phyloP scores from a whole-genome alignment of 2,113 vertebrate species.

The Bubalus kerabau region DNA sequence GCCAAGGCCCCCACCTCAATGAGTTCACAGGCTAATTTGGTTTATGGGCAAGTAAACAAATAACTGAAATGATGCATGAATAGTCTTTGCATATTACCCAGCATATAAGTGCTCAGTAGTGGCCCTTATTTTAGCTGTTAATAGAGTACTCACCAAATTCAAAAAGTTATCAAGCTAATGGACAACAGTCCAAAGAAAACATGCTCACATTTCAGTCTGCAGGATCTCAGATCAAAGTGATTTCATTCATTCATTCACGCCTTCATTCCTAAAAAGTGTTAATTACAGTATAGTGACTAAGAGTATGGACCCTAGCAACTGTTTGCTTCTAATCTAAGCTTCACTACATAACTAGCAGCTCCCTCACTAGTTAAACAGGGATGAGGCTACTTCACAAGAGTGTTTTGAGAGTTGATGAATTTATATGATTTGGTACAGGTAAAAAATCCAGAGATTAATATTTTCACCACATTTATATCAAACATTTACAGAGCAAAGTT shows the following conservation, averaged over 20 bases:
- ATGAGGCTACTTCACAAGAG: background rate
- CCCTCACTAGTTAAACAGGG: background rate
- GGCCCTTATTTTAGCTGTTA: slow-evolving; percentile 4
- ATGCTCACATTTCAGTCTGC: background rate
- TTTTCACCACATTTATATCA: background rate
- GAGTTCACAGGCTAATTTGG: background rate
- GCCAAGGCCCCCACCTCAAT: background rate
- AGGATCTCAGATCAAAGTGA: background rate
- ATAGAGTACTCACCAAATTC: background rate
- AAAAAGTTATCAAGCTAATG: background rate
- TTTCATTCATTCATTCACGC: background rate
- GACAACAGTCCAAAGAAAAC: background rate
- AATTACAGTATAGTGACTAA: background rate
- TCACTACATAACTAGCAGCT: background rate
- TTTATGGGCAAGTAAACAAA: slow-evolving; percentile 35
- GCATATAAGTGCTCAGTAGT: background rate
- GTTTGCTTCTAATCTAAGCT: background rate
- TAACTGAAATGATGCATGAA: background rate
- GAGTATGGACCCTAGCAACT: background rate
- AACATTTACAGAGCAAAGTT: background rate
- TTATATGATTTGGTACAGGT: background rate
- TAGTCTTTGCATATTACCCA: background rate
- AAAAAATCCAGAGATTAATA: background rate
- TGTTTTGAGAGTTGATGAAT: background rate
- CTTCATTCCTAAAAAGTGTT: background rate